phyloP scores from a whole-genome alignment of 2,113 vertebrate species.

The Hucho hucho region DNA sequence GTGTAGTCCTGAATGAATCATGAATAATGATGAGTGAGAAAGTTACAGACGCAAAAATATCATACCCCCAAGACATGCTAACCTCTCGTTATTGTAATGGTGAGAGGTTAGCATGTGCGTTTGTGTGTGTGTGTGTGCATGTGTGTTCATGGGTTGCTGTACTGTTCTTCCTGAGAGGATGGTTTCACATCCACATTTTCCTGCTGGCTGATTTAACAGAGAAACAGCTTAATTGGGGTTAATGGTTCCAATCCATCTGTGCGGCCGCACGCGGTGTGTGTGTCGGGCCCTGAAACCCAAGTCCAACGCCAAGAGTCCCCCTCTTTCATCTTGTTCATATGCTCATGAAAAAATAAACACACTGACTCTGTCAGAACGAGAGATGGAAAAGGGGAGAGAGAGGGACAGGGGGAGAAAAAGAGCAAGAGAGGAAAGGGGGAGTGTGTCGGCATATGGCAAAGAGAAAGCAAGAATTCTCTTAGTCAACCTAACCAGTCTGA shows the following conservation, averaged over 20 bases:
- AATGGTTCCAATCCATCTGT: slow-evolving; percentile 73
- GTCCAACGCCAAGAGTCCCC: slow-evolving; percentile 41
- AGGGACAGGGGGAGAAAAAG: slow-evolving; percentile 17
- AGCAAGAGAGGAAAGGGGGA: slow-evolving; percentile 15
- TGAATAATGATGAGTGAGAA: too few species aligned
- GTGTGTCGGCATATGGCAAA: slow-evolving; percentile 14
- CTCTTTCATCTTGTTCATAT: slow-evolving; percentile 68
- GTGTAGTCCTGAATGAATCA: too few species aligned
- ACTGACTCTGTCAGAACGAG: slow-evolving; percentile 32
- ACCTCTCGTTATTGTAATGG: too few species aligned
- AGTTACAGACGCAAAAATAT: too few species aligned
- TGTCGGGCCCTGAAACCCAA: slow-evolving; percentile 55
- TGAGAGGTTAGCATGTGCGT: neutral
- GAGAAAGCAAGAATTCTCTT: slow-evolving; percentile 26
- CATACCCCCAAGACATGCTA: too few species aligned
- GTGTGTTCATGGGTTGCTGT: slow-evolving; percentile 17
- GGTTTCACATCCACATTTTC: slow-evolving; percentile 63
- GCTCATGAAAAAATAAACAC: slow-evolving; percentile 69
- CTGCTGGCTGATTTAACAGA: slow-evolving; percentile 64
- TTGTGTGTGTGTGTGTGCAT: neutral
- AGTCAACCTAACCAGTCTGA: slow-evolving; percentile 17
- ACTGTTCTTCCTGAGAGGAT: slow-evolving; percentile 50
- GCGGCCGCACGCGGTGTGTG: slow-evolving; percentile 20
- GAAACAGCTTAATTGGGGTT: slow-evolving; percentile 70
- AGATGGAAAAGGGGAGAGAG: slow-evolving; percentile 28